Conservation (phyloP, 2,797 vertebrate genomes). For the Poecilia picta region DNA sequence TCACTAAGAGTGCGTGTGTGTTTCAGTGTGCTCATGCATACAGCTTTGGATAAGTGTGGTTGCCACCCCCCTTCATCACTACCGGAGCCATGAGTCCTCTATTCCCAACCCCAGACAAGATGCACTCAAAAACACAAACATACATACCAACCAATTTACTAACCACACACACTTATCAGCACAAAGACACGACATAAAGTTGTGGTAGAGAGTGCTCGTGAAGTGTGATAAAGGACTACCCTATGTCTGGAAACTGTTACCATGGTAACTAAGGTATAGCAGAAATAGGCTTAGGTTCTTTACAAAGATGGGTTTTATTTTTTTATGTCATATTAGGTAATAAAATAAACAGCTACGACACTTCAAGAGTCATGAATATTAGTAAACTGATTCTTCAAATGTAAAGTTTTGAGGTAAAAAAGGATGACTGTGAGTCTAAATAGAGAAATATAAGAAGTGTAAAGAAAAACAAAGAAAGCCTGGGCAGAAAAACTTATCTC, state of each 20-base stretch:
- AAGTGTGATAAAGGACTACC: slow-evolving; percentile 52
- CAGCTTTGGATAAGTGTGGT: slow-evolving; percentile 36
- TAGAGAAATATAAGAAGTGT: neutral
- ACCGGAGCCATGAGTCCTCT: neutral
- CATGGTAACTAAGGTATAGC: slow-evolving; percentile 72
- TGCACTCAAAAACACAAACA: slow-evolving; percentile 9
- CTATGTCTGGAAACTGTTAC: slow-evolving; percentile 65
- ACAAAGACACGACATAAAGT: slow-evolving; percentile 28
- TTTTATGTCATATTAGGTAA: slow-evolving; percentile 37
- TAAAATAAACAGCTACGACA: slow-evolving; percentile 13
- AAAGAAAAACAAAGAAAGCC: slow-evolving; percentile 16
- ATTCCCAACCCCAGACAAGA: neutral
- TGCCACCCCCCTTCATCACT: slow-evolving; percentile 19
- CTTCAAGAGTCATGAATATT: neutral
- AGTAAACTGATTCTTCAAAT: slow-evolving; percentile 8
- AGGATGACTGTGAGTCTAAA: neutral
- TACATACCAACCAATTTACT: slow-evolving; percentile 10
- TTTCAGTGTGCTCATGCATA: slow-evolving; percentile 22
- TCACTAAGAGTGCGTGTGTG: slow-evolving; percentile 47
- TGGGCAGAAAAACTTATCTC: neutral
- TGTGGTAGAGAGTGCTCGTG: slow-evolving; percentile 28
- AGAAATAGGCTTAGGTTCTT: slow-evolving; percentile 43
- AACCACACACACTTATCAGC: slow-evolving; percentile 19
- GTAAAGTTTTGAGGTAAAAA: neutral
- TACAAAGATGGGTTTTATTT: slow-evolving; percentile 38